A percentile compares a stretch with the other conserved stretches of the same genome.
These are phyloP conservation scores for Schmidtea mediterranea DNA, from an alignment of 1,140 invertebrate species.

Conservation along the genomic window DNA sequence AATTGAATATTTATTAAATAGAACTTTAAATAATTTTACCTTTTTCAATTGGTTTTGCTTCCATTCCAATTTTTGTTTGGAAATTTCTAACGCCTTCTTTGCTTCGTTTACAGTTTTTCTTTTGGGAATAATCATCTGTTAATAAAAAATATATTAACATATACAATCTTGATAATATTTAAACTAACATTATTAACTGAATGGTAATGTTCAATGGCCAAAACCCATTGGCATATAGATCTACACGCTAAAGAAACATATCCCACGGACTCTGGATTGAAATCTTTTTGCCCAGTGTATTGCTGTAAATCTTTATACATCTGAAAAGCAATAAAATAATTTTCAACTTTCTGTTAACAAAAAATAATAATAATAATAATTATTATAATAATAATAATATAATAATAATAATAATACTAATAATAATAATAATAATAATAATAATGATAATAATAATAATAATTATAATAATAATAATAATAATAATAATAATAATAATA, in stretches of 20 bases:
- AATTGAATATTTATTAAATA: too few relatives aligned
- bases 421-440: too few relatives aligned
- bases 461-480: too few relatives aligned
- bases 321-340: conserved; percentile 19
- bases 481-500: too few relatives aligned
- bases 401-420: too few relatives aligned
- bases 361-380: conserved; percentile 21
- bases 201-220: conserved; percentile 25
- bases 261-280: conserved; percentile 20
- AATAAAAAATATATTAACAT: not conserved
- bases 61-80: conserved; percentile 16
- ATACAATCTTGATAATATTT: not conserved
- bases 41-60: conserved; percentile 17
- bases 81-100: conserved; percentile 18
- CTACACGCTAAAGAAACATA: conserved; percentile 20
- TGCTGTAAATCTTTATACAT: conserved; percentile 20
- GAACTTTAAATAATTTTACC: too few relatives aligned
- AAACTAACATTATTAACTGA: conserved; percentile 21
- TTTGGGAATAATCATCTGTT: conserved; percentile 26
- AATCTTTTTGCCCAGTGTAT: conserved; percentile 19
- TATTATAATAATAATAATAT: too few relatives aligned
- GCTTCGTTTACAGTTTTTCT: conserved; percentile 20
- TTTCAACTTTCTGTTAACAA: conserved; percentile 20
- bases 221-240: conserved; percentile 24
- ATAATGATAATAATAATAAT: too few relatives aligned